A percentile compares a stretch with the other conserved stretches of the same genome.
These are phyloP conservation scores for Diabrotica undecimpunctata DNA, from an alignment of 1,140 invertebrate species.

Conservation along the genomic window DNA sequence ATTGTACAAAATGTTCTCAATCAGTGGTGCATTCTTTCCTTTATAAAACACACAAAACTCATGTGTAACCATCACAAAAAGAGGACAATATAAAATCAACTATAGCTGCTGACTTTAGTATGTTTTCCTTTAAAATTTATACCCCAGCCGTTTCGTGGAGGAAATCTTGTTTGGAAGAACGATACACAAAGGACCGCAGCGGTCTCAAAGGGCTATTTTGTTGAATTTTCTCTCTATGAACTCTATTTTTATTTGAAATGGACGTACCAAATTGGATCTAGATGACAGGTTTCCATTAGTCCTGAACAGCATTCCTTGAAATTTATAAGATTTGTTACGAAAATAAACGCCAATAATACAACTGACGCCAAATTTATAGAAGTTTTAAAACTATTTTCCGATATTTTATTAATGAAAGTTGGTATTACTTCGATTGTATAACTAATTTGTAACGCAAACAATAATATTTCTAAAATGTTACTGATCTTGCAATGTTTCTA, in stretches of 20 bases:
- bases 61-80: neutral
- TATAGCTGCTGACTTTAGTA: neutral
- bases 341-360: no score
- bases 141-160: neutral
- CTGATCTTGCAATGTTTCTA: no score
- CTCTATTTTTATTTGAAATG: neutral
- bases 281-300: no score
- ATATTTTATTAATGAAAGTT: no score
- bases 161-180: slow-evolving; percentile 2
- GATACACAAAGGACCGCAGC: neutral
- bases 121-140: slow-evolving; percentile 1
- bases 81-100: neutral
- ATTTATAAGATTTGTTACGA: no score
- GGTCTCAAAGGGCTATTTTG: slow-evolving; percentile 1
- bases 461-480: no score
- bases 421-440: no score
- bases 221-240: neutral
- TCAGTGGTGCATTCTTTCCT: neutral
- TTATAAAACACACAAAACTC: neutral
- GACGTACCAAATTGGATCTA: neutral
- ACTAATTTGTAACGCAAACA: no score
- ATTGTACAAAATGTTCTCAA: no score
- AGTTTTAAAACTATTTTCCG: no score
- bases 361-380: no score
- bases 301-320: no score